A percentile compares a stretch with the other conserved stretches of the same genome.
phyloP scores from a whole-genome alignment of 1,140 invertebrate species.

The Neomicropteryx cornuta region DNA sequence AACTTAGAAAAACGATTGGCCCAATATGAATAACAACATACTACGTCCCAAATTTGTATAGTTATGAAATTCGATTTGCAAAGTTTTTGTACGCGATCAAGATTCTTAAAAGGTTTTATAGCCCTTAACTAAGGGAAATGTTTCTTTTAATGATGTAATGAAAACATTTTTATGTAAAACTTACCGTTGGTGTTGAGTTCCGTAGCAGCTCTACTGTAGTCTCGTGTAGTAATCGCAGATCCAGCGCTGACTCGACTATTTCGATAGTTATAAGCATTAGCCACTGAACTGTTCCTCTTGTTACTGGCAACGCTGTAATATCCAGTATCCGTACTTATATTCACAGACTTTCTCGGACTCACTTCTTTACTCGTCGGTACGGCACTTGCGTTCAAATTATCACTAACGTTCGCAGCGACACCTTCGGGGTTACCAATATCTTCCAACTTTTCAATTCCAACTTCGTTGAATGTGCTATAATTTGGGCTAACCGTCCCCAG shows the following conservation, averaged over 20 bases:
- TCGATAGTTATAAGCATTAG: conserved; percentile 22
- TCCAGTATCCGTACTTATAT: conserved; percentile 36
- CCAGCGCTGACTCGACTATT: conserved; percentile 33
- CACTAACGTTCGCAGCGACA: conserved; percentile 12
- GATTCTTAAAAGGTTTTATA: too few relatives aligned
- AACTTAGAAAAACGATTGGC: too few relatives aligned
- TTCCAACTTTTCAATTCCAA: conserved; percentile 59
- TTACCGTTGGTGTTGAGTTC: conserved; percentile 38
- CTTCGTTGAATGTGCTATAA: conserved; percentile 55
- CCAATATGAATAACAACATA: too few relatives aligned
- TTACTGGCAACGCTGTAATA: conserved; percentile 37
- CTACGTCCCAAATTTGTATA: too few relatives aligned
- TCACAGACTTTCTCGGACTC: conserved; percentile 36
- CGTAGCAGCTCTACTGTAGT: conserved; percentile 33
- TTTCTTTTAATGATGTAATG: too few relatives aligned
- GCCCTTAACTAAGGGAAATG: too few relatives aligned
- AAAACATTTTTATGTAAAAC: too few relatives aligned
- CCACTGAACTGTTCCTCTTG: conserved; percentile 25
- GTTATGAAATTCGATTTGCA: too few relatives aligned
- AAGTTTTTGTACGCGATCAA: too few relatives aligned
- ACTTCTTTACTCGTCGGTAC: conserved; percentile 35
- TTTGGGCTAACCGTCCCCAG: conserved; percentile 43
- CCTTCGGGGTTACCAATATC: conserved; percentile 34
- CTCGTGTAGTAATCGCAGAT: conserved; percentile 28
- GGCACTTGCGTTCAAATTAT: conserved; percentile 6